These are phyloP conservation scores for Eublepharis macularius DNA, from an alignment of 2,113 vertebrate species.

Conservation along the genomic window DNA sequence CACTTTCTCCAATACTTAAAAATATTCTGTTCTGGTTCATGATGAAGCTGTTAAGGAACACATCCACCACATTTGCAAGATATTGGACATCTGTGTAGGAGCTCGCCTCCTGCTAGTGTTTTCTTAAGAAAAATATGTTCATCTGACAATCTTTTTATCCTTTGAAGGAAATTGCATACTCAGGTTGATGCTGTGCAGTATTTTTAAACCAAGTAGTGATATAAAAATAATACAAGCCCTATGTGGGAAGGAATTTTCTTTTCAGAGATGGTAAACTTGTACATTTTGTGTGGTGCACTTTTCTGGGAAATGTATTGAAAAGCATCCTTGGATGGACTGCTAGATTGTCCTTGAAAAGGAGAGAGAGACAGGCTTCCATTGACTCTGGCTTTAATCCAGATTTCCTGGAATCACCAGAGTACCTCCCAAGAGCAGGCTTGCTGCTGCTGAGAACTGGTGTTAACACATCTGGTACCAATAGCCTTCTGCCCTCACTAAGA, in stretches of 20 bases:
- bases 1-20: background rate
- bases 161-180: background rate
- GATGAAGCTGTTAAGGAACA: background rate
- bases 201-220: background rate
- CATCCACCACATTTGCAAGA: background rate
- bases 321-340: conserved; percentile 35
- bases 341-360: conserved; percentile 31
- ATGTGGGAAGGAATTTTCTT: background rate
- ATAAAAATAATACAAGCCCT: background rate
- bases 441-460: conserved; percentile 1
- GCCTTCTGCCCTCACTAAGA: background rate
- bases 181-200: background rate
- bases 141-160: background rate
- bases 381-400: conserved; percentile 41
- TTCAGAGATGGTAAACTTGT: background rate
- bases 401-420: conserved; percentile 39
- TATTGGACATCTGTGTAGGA: rapidly evolving
- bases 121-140: background rate
- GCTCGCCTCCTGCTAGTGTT: background rate
- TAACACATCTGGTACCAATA: conserved; percentile 30
- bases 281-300: background rate
- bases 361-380: background rate
- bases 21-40: background rate
- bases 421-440: conserved; percentile 32
- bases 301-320: background rate